Conservation (phyloP, 2,888 invertebrate species). For the Spisula subtruncata region DNA sequence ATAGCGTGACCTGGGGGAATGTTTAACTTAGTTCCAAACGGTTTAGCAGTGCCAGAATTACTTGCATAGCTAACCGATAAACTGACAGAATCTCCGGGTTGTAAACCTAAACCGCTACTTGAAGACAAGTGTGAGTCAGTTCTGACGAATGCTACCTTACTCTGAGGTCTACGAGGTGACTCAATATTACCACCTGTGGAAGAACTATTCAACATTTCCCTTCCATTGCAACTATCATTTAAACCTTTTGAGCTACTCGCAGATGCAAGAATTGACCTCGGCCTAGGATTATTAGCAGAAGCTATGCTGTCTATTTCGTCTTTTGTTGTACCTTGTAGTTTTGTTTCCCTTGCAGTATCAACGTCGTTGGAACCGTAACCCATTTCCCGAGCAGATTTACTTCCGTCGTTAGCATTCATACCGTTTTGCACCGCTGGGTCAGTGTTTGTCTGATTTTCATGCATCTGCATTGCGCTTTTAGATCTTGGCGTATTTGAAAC, state of each 20-base stretch:
- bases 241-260: slow-evolving; percentile 35
- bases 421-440: neutral
- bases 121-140: slow-evolving; percentile 27
- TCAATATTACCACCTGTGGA: neutral
- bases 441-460: neutral
- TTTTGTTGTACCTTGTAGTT: neutral
- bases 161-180: neutral
- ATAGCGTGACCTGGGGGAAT: neutral
- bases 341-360: neutral
- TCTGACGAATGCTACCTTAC: slow-evolving; percentile 39
- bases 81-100: neutral
- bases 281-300: slow-evolving; percentile 39
- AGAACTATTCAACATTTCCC: neutral
- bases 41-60: slow-evolving; percentile 20
- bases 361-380: neutral
- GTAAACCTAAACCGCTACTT: neutral
- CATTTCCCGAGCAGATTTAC: slow-evolving; percentile 23
- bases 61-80: slow-evolving; percentile 30
- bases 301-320: slow-evolving; percentile 42
- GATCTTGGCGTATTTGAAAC: slow-evolving; percentile 61
- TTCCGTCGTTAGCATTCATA: neutral
- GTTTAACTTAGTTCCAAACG: slow-evolving; percentile 23
- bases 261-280: slow-evolving; percentile 34
- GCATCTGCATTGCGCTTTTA: slow-evolving; percentile 30
- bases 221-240: slow-evolving; percentile 37